Evolutionary conservation across 2,797 vertebrate species (phyloP), one percentile per base, ranked within the genome.

Genomic region (Lophius americanus): DNA sequence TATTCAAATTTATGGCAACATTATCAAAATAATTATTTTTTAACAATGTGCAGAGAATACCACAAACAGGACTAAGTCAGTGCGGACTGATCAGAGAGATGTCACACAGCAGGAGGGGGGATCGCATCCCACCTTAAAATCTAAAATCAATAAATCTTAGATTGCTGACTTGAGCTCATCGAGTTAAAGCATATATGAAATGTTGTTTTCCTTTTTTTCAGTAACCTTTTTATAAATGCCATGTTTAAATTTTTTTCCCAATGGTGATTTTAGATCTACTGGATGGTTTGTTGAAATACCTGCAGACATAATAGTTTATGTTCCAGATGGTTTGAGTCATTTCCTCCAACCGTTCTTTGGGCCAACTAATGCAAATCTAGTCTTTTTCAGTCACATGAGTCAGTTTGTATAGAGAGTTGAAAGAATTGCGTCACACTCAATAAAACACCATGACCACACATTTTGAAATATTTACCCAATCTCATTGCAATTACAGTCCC

Each of bases 21-120:
- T 64, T 82, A 76, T 73, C 46, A 50, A 7, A 68, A 43, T 23
- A 54, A 58, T 70, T 83, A 77, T 85, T 84, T 82, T 23, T 82
- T 75, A 80, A 67, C 57, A n/a, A 32, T 12, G 58, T 37, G 53
- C 37, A 57, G 37, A 74, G 46, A 68, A 44, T 10, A 55, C 55
- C 1, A 14, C 36, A 75, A 81, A 60, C 59, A 64, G 61, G 57
- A 44, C 11, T 52, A 73, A 67, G 47, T 35, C 49, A 5, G 36
- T 53, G 71, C 73, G 67, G 73, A 60, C 75, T 48, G 54, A 67
- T 50, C 48, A 13, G 23, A 66, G 39, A 13, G 48, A 74, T 63
- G 39, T 44, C 41, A 64, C 47, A 59, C 39, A 70, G 55, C 48
- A 63, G 64, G 13, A 63, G 36, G 11, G 36, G 52, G 4, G 43